Conservation (phyloP, 2,797 vertebrate genomes). For the Thripadectes ignobilis region DNA sequence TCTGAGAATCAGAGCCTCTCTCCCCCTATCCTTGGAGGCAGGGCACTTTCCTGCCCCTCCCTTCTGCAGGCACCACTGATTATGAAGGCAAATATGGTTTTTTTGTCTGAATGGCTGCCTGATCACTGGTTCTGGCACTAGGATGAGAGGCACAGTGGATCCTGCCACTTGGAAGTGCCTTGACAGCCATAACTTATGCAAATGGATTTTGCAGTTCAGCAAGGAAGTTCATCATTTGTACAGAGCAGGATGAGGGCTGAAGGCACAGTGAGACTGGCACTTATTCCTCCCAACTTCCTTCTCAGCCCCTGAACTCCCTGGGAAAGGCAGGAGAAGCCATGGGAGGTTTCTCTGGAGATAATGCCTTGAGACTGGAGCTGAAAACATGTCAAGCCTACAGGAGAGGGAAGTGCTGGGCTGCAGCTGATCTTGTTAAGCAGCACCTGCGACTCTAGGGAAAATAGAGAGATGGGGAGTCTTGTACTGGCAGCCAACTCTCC, state of each 20-base stretch:
- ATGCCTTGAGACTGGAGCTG: not conserved
- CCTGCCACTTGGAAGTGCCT: not conserved
- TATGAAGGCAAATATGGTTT: not conserved
- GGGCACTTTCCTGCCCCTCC: not conserved
- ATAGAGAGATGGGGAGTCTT: not conserved
- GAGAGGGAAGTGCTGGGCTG: not conserved
- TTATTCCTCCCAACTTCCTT: not conserved
- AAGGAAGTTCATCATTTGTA: not conserved
- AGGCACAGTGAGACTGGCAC: not conserved
- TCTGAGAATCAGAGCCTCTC: not conserved
- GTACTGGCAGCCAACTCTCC: not conserved
- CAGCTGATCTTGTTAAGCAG: not conserved
- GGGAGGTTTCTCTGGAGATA: not conserved
- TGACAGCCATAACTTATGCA: not conserved
- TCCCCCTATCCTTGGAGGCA: not conserved
- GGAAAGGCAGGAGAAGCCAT: not conserved
- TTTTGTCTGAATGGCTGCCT: not conserved
- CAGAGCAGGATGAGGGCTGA: not conserved
- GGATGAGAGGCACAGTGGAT: not conserved
- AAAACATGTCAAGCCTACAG: not conserved
- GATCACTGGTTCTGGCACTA: not conserved
- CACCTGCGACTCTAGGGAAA: not conserved
- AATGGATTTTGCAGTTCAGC: not conserved
- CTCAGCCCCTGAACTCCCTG: not conserved
- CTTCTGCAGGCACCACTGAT: not conserved